Base-by-base conservation (phyloP, 2,888 invertebrate genomes). In the Campaea margaritaria region DNA sequence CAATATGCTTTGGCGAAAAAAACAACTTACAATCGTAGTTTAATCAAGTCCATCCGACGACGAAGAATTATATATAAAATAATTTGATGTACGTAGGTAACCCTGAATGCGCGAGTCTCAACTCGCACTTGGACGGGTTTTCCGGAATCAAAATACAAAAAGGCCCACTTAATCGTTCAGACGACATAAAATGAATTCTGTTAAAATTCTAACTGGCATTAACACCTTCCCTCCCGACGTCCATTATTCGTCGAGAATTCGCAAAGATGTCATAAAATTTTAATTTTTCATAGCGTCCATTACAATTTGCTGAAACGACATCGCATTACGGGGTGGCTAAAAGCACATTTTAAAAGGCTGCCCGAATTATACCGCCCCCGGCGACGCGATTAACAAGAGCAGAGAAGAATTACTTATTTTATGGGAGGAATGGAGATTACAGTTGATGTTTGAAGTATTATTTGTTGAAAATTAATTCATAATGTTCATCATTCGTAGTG, bases 271-370 rank as follows among this genome's bases (percentile, higher is more conserved):
- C 76, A 81, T 83, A 81, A 83, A 85, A 85, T 81, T 80, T 79
- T 81, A 82, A 83, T 81, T 79, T 78, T 79, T 74, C 75, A 73
- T 69, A 72, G 72, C 69, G 70, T 73, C 79, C 77, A 82, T 84
- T 83, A 84, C 81, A 81, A 83, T 84, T 83, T 82, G 76, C 75
- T 73, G 76, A 78, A 84, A 82, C 78, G 84, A 79, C 75, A 70
- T 72, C 72, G 78, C 78, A 73, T 81, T 82, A 82, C 70, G 66
- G 74, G 75, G 75, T 76, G 74, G 79, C 78, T 83, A 78, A 83
- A 80, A 83, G 85, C 79, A 81, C 79, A 79, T 81, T 86, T 83
- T 83, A 83, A 85, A 84, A 84, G 81, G 81, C 76, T 76, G 73
- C 65, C 72, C 76, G 79, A 82, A 81, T 84, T 80, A 86, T 84